Evolutionary conservation across 2,888 invertebrate species (phyloP).

Genomic region (Cheilosia grossa): DNA sequence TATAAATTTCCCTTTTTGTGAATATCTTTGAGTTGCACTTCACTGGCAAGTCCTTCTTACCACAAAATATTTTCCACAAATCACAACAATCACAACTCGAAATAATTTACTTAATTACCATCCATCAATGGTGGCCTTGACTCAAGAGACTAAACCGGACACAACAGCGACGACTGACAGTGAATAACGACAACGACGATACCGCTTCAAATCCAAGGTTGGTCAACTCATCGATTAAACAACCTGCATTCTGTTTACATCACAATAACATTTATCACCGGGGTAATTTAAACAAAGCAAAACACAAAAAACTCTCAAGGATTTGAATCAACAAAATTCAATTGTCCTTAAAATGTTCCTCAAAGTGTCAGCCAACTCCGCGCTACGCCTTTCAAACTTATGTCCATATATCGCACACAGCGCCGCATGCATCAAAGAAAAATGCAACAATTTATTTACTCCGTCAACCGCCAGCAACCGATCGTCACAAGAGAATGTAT

Average conservation of each 20-base stretch:
- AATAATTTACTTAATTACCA: conserved; percentile 25
- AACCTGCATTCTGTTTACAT: conserved; percentile 62
- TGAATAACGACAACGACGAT: conserved; percentile 31
- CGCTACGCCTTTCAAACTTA: conserved; percentile 11
- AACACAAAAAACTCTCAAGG: conserved; percentile 30
- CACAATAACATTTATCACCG: conserved; percentile 65
- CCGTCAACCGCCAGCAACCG: conserved; percentile 36
- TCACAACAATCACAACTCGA: conserved; percentile 11
- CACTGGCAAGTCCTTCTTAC: not conserved
- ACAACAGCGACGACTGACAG: conserved; percentile 37
- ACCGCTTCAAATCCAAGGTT: conserved; percentile 63
- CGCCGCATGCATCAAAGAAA: conserved; percentile 34
- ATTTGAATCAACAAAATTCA: conserved; percentile 28
- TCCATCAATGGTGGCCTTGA: conserved; percentile 60
- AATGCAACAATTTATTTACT: conserved; percentile 23
- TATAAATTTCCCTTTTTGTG: not conserved
- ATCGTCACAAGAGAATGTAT: conserved; percentile 59
- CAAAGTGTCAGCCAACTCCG: conserved; percentile 6
- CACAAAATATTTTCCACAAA: conserved; percentile 1
- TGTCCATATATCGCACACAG: conserved; percentile 39
- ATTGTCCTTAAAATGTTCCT: conserved; percentile 58
- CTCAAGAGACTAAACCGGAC: conserved; percentile 45
- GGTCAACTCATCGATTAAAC: conserved; percentile 72
- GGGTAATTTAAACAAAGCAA: conserved; percentile 32
- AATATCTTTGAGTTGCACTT: not conserved